These are phyloP conservation scores for Orchesella cincta DNA, from an alignment of 1,140 invertebrate species.

Conservation along the genomic window DNA sequence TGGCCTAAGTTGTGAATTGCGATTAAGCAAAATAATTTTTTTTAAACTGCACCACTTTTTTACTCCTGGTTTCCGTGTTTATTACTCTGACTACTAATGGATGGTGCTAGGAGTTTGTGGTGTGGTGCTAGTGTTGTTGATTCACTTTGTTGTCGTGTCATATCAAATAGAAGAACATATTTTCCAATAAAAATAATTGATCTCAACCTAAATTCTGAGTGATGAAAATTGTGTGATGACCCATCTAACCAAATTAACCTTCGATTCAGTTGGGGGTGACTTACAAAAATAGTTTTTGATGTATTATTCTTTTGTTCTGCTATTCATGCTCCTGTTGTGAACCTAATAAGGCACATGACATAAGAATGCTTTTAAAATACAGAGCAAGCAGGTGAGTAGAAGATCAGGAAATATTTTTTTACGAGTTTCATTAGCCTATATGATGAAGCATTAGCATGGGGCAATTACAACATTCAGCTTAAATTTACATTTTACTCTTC, in stretches of 20 bases:
- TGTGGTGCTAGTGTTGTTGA: no score
- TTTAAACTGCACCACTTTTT: no score
- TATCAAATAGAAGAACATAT: slow-evolving; percentile 18
- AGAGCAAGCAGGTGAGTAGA: no score
- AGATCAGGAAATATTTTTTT: no score
- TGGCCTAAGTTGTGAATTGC: no score
- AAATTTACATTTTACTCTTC: no score
- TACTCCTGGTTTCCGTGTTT: no score
- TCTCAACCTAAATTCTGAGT: slow-evolving; percentile 9
- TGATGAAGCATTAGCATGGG: neutral
- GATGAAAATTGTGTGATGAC: slow-evolving; percentile 30
- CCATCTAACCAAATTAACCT: slow-evolving; percentile 43
- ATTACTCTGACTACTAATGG: no score
- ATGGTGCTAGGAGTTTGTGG: no score
- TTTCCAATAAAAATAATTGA: slow-evolving; percentile 9
- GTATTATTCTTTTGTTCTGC: neutral
- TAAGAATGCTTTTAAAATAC: neutral
- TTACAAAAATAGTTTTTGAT: neutral
- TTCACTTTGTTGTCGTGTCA: slow-evolving; percentile 34
- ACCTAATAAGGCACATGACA: slow-evolving; percentile 22
- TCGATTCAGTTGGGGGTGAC: slow-evolving; percentile 24
- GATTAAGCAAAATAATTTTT: no score
- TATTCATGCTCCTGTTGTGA: slow-evolving; percentile 9
- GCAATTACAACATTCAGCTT: neutral
- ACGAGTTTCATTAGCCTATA: no score